Evolutionary conservation across 2,888 invertebrate species (phyloP), one percentile per base, ranked within the genome.

Genomic region (Tyria jacobaeae): DNA sequence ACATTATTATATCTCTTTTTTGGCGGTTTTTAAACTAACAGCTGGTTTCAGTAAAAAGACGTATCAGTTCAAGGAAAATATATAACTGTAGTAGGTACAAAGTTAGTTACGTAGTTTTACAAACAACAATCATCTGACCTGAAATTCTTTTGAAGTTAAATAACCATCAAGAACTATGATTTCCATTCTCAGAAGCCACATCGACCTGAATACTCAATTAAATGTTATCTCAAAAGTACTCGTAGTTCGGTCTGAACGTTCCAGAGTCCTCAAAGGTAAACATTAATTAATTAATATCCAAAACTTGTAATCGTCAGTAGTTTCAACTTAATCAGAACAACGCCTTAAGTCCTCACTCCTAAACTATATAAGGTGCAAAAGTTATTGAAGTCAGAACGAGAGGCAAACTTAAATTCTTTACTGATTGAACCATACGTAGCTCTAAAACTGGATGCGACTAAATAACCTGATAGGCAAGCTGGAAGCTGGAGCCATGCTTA

Each of bases 381-480:
- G 44, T 75, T 70, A 63, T 66, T 64, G 57, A 50, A 68, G 70
- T 67, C 68, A 49, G 64, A 51, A 64, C 47, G 50, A 63, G 62
- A 52, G 61, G 56, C 55, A 64, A 75, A 73, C 69, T 71, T 75
- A 66, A 76, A 70, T 70, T 76, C 75, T 71, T 71, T 62, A 71
- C 63, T 69, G 71, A 73, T 73, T 73, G 64, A 65, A 73, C 41
- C 52, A 15, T 17, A 58, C 60, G 9, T 25, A 27, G 14, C 21
- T 41, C 15, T 10, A 14, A 0, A 25, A 73, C 73, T 73, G 15
- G 73, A 73, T 60, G 56, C 25, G 69, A 41, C 66, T 37, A 41
- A 27, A 4, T 1, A n/a, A 44, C 1, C 12, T 14, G 24, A 14
- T 37, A 1, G 39, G 21, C 12, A 17, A n/a, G n/a, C n/a, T n/a